phyloP scores from a whole-genome alignment of 2,888 invertebrate species.

The Tinea pellionella region DNA sequence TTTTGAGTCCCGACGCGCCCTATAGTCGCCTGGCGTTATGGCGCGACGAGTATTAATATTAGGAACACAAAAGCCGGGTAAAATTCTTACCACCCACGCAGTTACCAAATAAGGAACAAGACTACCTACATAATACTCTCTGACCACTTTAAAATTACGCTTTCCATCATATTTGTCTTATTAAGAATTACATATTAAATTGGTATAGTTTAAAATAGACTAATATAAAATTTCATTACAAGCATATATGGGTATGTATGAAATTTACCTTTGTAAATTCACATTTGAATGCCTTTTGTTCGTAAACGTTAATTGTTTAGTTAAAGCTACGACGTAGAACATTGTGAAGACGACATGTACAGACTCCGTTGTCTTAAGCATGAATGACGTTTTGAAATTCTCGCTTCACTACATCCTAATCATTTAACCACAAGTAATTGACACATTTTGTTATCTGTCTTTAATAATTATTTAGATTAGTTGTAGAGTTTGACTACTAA shows the following conservation, averaged over 20 bases:
- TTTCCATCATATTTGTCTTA: background rate
- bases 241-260: too few species aligned
- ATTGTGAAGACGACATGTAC: background rate
- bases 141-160: background rate
- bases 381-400: background rate
- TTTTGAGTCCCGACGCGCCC: background rate
- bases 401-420: background rate
- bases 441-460: too few species aligned
- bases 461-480: too few species aligned
- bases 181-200: too few species aligned
- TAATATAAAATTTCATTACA: too few species aligned
- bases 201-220: too few species aligned
- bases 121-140: background rate
- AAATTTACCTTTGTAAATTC: too few species aligned
- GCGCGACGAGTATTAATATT: background rate
- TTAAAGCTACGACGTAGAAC: background rate
- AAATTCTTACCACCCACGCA: constrained; percentile 3
- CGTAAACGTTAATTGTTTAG: background rate
- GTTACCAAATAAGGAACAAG: background rate
- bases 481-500: too few species aligned
- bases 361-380: background rate
- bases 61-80: background rate
- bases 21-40: background rate
- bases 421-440: too few species aligned
- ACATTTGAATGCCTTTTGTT: too few species aligned